Evolutionary conservation across 2,888 invertebrate genomes (phyloP).

Genomic region (Helleia helle): DNA sequence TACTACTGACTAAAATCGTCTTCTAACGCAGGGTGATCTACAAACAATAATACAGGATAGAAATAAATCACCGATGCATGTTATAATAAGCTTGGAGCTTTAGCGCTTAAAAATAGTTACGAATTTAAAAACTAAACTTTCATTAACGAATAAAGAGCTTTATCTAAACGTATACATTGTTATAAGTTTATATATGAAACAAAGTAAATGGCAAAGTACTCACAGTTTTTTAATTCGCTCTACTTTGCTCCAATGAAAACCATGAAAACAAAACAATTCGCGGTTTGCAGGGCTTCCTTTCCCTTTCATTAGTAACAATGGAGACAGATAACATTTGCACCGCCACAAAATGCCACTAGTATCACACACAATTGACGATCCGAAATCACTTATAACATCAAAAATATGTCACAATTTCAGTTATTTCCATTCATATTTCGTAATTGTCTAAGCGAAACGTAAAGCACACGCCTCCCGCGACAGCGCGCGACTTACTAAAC

Average conservation of each 20-base stretch:
- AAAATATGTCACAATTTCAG: slow-evolving; percentile 13
- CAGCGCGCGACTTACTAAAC: slow-evolving; percentile 50
- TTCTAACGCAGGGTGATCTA: slow-evolving; percentile 24
- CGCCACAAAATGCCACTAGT: slow-evolving; percentile 62
- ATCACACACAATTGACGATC: slow-evolving; percentile 18
- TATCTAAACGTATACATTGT: background rate
- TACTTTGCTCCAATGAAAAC: slow-evolving; percentile 49
- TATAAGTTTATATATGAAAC: background rate
- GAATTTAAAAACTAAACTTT: background rate
- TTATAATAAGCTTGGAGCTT: slow-evolving; percentile 7
- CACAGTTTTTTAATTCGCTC: slow-evolving; percentile 54
- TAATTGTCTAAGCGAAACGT: slow-evolving; percentile 43
- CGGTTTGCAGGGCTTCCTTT: slow-evolving; percentile 52
- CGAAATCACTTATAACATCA: slow-evolving; percentile 15
- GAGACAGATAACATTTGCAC: slow-evolving; percentile 52
- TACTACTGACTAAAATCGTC: slow-evolving; percentile 17
- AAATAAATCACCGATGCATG: slow-evolving; percentile 4
- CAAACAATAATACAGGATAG: slow-evolving; percentile 12
- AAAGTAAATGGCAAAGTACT: slow-evolving; percentile 26
- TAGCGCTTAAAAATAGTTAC: slow-evolving; percentile 4
- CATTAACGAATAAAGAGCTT: background rate
- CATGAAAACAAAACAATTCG: slow-evolving; percentile 59
- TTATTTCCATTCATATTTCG: slow-evolving; percentile 37
- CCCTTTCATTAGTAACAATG: slow-evolving; percentile 50
- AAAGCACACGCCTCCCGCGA: slow-evolving; percentile 48